Conservation (phyloP, 2,888 invertebrate species). For the Helleia helle region DNA sequence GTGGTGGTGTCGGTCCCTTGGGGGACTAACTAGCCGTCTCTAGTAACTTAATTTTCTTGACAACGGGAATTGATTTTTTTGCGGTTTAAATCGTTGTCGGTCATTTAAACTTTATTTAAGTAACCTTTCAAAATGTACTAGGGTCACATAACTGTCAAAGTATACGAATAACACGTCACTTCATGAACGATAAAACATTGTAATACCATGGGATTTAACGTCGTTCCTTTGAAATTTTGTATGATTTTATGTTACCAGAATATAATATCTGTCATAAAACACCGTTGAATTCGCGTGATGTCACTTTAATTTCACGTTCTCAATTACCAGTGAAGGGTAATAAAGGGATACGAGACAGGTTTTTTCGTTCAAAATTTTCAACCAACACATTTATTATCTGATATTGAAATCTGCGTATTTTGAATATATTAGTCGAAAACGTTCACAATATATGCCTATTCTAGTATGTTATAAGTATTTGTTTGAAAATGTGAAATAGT, state of each 20-base stretch:
- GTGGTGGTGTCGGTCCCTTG: too few relatives aligned
- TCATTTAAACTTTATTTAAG: too few relatives aligned
- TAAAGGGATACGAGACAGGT: slow-evolving; percentile 13
- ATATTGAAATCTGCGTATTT: slow-evolving; percentile 7
- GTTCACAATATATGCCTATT: not conserved
- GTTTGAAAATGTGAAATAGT: too few relatives aligned
- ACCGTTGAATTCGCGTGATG: slow-evolving; percentile 9
- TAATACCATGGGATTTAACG: not conserved
- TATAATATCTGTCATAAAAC: slow-evolving; percentile 10
- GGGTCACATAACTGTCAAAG: too few relatives aligned
- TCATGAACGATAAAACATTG: slow-evolving; percentile 4
- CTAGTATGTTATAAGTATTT: not conserved
- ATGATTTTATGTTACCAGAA: slow-evolving; percentile 8
- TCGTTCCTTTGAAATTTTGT: not conserved
- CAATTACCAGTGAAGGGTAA: slow-evolving; percentile 15
- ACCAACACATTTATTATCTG: slow-evolving; percentile 12
- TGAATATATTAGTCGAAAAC: not conserved
- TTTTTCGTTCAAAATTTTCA: slow-evolving; percentile 13
- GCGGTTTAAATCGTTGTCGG: too few relatives aligned
- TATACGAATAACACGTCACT: too few relatives aligned
- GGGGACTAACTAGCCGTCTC: too few relatives aligned
- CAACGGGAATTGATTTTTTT: too few relatives aligned
- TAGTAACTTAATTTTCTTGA: too few relatives aligned
- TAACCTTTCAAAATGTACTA: too few relatives aligned
- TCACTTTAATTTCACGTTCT: slow-evolving; percentile 15